Conservation (phyloP, 2,797 vertebrate genomes). For the Mus caroli region DNA sequence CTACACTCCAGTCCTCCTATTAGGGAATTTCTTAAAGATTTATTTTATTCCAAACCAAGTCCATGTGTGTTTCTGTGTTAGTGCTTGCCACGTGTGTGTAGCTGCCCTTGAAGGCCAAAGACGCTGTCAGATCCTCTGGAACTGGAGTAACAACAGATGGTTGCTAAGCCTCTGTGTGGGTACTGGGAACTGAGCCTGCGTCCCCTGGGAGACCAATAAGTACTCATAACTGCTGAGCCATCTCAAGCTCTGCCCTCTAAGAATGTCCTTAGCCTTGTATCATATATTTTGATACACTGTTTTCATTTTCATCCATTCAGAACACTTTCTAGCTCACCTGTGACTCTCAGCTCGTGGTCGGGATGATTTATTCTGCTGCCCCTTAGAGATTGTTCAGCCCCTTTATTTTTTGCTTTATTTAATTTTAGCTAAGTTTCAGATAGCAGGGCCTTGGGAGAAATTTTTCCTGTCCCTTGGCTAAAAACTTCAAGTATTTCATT, state of each 20-base stretch:
- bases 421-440: neutral
- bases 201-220: no score
- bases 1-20: neutral
- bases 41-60: neutral
- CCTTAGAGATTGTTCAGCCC: neutral
- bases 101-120: neutral
- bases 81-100: no score
- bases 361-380: neutral
- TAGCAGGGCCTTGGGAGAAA: neutral
- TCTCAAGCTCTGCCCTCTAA: neutral
- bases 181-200: neutral
- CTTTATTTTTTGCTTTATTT: conserved; percentile 47
- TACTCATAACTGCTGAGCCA: neutral
- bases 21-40: neutral
- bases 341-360: neutral
- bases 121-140: neutral
- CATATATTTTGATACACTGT: neutral
- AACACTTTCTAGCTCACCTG: neutral
- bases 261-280: neutral
- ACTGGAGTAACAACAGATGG: neutral
- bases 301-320: neutral
- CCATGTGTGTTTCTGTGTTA: neutral
- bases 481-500: neutral
- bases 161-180: neutral
- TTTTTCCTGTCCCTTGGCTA: neutral